These are phyloP conservation scores for Drosophila varians DNA, from an alignment of 1,140 invertebrate species.

Conservation along the genomic window DNA sequence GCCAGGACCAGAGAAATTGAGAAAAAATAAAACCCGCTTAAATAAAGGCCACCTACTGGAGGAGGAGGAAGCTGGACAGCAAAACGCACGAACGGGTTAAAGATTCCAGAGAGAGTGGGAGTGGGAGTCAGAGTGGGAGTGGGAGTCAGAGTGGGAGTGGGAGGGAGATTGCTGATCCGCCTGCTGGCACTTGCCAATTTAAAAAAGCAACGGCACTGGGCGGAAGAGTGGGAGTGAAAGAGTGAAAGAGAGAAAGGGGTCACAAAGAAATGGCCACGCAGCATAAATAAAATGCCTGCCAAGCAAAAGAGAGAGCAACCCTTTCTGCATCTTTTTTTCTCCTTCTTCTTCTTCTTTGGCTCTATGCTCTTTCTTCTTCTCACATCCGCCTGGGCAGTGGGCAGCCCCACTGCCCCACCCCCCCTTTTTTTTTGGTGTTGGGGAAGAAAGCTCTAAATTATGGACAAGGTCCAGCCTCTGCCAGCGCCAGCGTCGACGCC, in stretches of 20 bases:
- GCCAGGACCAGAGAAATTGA: conserved; percentile 50
- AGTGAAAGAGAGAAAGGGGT: conserved; percentile 8
- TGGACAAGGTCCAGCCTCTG: conserved; percentile 41
- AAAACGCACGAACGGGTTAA: conserved; percentile 69
- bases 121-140: background rate
- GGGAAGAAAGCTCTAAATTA: conserved; percentile 73
- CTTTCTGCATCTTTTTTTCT: conserved; percentile 38
- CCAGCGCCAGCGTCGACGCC: background rate
- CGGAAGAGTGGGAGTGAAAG: background rate
- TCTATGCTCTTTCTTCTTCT: background rate
- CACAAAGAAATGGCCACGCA: conserved; percentile 72
- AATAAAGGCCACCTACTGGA: conserved; percentile 77
- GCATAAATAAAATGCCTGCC: conserved; percentile 77
- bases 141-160: conserved; percentile 20
- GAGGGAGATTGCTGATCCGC: conserved; percentile 63
- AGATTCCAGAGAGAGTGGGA: conserved; percentile 1
- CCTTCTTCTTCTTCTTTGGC: background rate
- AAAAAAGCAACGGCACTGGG: conserved; percentile 48
- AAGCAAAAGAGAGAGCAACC: conserved; percentile 52
- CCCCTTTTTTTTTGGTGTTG: conserved; percentile 5
- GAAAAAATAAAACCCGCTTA: conserved; percentile 81
- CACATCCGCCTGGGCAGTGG: conserved; percentile 25
- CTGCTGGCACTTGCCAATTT: conserved; percentile 79
- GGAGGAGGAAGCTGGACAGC: conserved; percentile 48
- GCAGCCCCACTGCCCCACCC: conserved; percentile 38